phyloP scores from a whole-genome alignment of 2,888 invertebrate genomes.

The Drosophila flavopinicola region DNA sequence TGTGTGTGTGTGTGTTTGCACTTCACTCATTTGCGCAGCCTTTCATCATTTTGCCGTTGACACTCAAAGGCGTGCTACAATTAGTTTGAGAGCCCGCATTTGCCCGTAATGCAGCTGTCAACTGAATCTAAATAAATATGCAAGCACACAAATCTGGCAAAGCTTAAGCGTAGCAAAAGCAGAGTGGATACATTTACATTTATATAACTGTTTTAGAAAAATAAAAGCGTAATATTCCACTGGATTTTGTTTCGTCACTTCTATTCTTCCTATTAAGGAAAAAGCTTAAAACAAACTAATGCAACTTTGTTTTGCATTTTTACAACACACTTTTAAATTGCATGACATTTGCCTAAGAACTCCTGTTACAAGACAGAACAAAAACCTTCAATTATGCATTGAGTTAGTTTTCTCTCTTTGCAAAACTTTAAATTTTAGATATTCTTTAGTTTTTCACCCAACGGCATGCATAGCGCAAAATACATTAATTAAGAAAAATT shows the following conservation, averaged over 20 bases:
- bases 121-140: slow-evolving; percentile 39
- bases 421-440: not conserved
- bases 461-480: slow-evolving; percentile 22
- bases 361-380: not conserved
- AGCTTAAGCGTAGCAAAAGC: not conserved
- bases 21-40: slow-evolving; percentile 60
- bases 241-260: not conserved
- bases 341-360: no score
- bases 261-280: no score
- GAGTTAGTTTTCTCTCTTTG: not conserved
- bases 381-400: not conserved
- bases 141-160: not conserved
- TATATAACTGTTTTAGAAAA: no score
- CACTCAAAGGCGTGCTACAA: slow-evolving; percentile 53
- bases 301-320: no score
- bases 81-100: slow-evolving; percentile 51
- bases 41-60: slow-evolving; percentile 42
- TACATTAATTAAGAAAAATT: slow-evolving; percentile 50
- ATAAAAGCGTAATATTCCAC: not conserved
- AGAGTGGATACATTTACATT: not conserved
- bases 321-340: no score
- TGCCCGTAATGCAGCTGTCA: slow-evolving; percentile 42
- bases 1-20: slow-evolving; percentile 30
- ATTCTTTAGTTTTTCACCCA: not conserved
- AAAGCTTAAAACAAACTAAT: no score